A percentile compares a stretch with the other conserved stretches of the same genome.
Conservation (phyloP, 2,797 vertebrate species). For the Poecilia gillii region DNA sequence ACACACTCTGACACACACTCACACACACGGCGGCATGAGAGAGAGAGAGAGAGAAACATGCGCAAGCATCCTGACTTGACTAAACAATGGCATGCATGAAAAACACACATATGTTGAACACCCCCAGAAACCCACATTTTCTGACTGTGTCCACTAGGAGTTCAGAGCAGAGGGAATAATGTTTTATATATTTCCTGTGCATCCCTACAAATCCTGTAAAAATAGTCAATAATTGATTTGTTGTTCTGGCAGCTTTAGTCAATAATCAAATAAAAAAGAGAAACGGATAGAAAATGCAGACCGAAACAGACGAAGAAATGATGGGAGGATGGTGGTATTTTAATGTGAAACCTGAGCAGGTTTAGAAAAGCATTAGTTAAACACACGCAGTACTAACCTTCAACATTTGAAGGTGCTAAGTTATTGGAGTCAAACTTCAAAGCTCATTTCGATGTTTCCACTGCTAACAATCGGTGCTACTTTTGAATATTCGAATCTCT, state of each 20-base stretch:
- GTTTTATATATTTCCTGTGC: background rate
- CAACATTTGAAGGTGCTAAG: background rate
- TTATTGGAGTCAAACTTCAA: background rate
- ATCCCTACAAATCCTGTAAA: slow-evolving; percentile 4
- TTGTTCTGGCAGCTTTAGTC: background rate
- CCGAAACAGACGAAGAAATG: slow-evolving; percentile 34
- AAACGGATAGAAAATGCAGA: slow-evolving; percentile 27
- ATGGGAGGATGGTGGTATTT: slow-evolving; percentile 46
- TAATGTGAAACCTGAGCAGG: slow-evolving; percentile 6
- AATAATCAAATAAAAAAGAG: slow-evolving; percentile 27
- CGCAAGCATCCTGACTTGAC: slow-evolving; percentile 26
- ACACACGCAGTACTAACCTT: background rate
- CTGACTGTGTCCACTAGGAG: background rate
- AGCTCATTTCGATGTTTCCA: background rate
- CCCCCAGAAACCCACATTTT: slow-evolving; percentile 10
- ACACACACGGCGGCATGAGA: slow-evolving; percentile 13
- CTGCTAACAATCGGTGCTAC: background rate
- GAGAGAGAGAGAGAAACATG: slow-evolving; percentile 5
- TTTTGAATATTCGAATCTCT: background rate
- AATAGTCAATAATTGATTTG: slow-evolving; percentile 4
- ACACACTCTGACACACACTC: slow-evolving; percentile 7
- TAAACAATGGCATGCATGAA: slow-evolving; percentile 45
- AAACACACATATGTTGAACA: slow-evolving; percentile 18
- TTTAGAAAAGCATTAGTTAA: background rate
- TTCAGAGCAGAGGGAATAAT: background rate